phyloP scores from a whole-genome alignment of 2,888 invertebrate species.

The Nomada goodeniana region DNA sequence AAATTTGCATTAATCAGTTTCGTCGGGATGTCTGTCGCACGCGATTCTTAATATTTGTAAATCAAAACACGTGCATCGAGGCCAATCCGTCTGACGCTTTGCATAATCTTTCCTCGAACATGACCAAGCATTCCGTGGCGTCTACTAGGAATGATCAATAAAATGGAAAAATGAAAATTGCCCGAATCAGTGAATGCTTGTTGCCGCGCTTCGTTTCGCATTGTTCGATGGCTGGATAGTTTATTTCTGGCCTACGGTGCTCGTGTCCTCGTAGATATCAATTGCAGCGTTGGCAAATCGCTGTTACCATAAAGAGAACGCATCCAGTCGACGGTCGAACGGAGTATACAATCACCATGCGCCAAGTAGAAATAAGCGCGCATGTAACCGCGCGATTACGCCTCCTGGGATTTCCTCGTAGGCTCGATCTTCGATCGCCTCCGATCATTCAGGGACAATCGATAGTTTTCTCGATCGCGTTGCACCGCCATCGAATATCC shows the following conservation, averaged over 20 bases:
- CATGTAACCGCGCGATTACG: constrained; percentile 47
- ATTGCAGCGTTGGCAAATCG: constrained; percentile 35
- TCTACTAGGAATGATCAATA: no score
- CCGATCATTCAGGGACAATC: constrained; percentile 70
- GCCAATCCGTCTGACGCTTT: no score
- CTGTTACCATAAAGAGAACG: constrained; percentile 53
- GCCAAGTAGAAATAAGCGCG: background rate
- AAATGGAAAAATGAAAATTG: background rate
- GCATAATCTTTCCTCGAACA: no score
- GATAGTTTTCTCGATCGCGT: constrained; percentile 58
- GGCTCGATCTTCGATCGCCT: constrained; percentile 64
- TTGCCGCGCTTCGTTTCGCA: background rate
- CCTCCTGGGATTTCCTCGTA: constrained; percentile 55
- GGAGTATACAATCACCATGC: constrained; percentile 42
- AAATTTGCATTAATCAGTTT: no score
- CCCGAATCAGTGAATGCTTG: background rate
- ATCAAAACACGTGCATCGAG: no score
- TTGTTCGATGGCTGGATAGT: background rate
- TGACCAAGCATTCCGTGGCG: no score
- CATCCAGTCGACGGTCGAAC: constrained; percentile 49
- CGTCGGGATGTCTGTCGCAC: no score
- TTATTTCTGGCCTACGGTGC: constrained; percentile 11
- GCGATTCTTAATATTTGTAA: no score
- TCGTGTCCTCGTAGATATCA: constrained; percentile 38
- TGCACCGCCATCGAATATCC: constrained; percentile 22